Base-by-base conservation (phyloP, 92 coral and sea anemone species). In the Zoanthus sociatus region DNA sequence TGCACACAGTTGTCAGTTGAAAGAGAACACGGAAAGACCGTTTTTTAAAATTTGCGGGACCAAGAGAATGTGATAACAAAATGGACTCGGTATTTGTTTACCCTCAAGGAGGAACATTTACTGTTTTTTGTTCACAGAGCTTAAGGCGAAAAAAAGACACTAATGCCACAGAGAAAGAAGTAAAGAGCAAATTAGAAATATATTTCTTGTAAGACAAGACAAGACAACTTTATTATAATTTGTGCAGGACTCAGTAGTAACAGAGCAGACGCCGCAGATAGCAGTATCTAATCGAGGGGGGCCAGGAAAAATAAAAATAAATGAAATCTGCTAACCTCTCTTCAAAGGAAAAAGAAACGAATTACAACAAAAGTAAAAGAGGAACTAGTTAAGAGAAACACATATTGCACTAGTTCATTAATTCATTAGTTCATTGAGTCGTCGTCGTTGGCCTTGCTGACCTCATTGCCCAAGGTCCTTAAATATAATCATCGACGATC, bases 381-480 rank as follows among this genome's bases (percentile, higher is more conserved):
- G 14, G 66, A 58, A 58, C 17, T 58, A 0, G 66, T 58, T 58
- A 10, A 58, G 66, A 58, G n/a, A 58, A 58, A 58, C 66, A 58
- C 66, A 58, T 58, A 12, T 13, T 58, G 17, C 66, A 58, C 14
- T 58, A 58, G 66, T 58, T 58, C 66, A 53, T 53, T 53, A 4
- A 53, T 53, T 53, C 60, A 58, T 58, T 58, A 58, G 66, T 58
- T 58, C 66, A 58, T 58, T 13, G 66, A 58, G 66, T 20, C 66
- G 66, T 58, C 66, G 66, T 58, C 66, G 66, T 58, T 58, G 66
- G 66, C 66, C 66, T 58, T 58, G 16, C 66, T 58, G 66, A 58
- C 66, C 66, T 58, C 66, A 20, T 58, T 58, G 66, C 66, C 66
- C 14, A 58, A 58, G 66, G 66, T 58, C 66, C 21, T 58, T 58